Base-by-base conservation (phyloP, 2,113 vertebrate genomes). In the Eurystomus gularis region DNA sequence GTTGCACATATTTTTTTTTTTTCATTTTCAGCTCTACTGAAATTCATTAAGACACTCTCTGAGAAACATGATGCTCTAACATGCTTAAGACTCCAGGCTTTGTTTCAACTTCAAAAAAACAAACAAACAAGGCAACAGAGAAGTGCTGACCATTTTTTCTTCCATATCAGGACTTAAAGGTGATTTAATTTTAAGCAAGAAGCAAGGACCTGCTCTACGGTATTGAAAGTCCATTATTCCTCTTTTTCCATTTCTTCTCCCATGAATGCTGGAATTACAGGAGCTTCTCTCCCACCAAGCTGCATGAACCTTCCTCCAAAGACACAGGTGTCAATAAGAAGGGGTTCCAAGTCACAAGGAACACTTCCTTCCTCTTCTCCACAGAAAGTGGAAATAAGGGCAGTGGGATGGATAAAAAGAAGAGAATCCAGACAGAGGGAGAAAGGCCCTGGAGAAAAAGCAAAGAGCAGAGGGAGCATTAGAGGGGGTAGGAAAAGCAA, bases 401-500 rank as follows among this genome's bases (percentile, higher is more conserved):
- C 33, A 61, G 55, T 57, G 24, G 29, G 42, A 68, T 46, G 35
- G 71, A 66, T 71, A 52, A 87, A 75, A 88, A 35, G 42, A 26
- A 60, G 11, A 55, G 28, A 71, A 85, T 14, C 13, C 62, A 58
- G 21, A 68, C 0, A 0, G 48, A 66, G 19, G 23, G 31, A 87
- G 42, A 84, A 52, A 76, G 12, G 17, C 24, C 49, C 11, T 18
- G 35, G n/a, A 35, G 64, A 16, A 77, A 91, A 88, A 87, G 66
- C 10, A 44, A 16, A 39, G 33, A 21, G 33, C 65, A 37, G 35
- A 75, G 5, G 17, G 13, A 81, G 35, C 0, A 0, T 55, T 20
- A 58, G 44, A 48, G 18, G 5, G 16, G 54, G 35, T n/a, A 15
- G 15, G 23, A 83, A 49, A 58, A 89, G 40, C 26, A 29, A 46